A percentile compares a stretch with the other conserved stretches of the same genome.
phyloP scores from a whole-genome alignment of 2,888 invertebrate genomes.

The Cataglyphis cursor region DNA sequence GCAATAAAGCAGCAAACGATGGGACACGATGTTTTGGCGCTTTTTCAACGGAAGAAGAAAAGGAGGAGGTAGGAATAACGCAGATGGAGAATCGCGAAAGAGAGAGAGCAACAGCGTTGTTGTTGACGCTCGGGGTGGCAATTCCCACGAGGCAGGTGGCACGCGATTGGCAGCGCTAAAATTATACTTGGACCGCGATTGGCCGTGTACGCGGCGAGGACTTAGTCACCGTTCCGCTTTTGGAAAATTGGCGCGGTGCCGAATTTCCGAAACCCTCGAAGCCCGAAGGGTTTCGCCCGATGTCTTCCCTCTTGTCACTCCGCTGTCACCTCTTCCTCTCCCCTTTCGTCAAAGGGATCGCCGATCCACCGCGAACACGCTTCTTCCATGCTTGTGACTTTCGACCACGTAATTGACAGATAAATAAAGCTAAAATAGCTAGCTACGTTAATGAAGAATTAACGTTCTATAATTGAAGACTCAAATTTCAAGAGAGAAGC shows the following conservation, averaged over 20 bases:
- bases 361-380: not conserved
- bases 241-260: conserved; percentile 81
- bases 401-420: conserved; percentile 19
- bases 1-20: conserved; percentile 22
- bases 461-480: not conserved
- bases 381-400: not conserved
- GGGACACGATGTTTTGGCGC: conserved; percentile 43
- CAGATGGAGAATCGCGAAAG: conserved; percentile 32
- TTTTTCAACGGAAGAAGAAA: conserved; percentile 35
- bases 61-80: conserved; percentile 2
- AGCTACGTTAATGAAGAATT: not conserved
- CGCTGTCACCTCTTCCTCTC: conserved; percentile 15
- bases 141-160: conserved; percentile 67
- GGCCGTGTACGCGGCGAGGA: conserved; percentile 59
- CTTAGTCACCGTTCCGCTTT: conserved; percentile 82
- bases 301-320: conserved; percentile 46
- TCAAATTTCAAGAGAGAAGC: not conserved
- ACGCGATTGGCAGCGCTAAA: conserved; percentile 77
- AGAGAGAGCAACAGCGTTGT: conserved; percentile 58
- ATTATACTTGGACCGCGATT: conserved; percentile 68
- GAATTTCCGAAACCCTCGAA: conserved; percentile 77
- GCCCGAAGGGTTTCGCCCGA: conserved; percentile 68
- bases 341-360: conserved; percentile 25
- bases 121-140: conserved; percentile 74
- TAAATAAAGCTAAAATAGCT: not conserved